Percentiles rank a stretch among this genome's conserved stretches.
phyloP scores from a whole-genome alignment of 1,140 invertebrate genomes.

The Atopsyche davidsoni region DNA sequence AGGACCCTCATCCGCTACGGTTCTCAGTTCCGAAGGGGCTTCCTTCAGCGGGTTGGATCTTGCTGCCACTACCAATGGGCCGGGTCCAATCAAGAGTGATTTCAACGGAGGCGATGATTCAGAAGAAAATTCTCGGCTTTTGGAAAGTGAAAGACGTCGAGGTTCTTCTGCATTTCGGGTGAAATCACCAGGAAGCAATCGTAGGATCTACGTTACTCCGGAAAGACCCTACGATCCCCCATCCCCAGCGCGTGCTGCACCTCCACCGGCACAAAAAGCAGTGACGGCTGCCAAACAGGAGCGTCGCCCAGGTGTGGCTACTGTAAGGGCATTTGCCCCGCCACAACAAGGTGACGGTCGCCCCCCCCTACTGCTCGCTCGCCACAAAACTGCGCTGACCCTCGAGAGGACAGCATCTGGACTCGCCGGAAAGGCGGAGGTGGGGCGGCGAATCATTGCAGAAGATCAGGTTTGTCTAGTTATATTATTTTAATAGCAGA shows the following conservation, averaged over 20 bases:
- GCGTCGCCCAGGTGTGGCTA: not conserved
- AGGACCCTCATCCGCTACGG: constrained; percentile 14
- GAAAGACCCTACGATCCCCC: no score
- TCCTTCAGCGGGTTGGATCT: constrained; percentile 13
- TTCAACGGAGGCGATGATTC: constrained; percentile 20
- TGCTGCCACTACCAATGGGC: constrained; percentile 16
- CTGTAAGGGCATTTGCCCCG: no score
- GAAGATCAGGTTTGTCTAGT: no score
- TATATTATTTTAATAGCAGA: no score
- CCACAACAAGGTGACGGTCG: no score
- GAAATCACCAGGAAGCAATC: constrained; percentile 5
- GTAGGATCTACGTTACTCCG: constrained; percentile 3
- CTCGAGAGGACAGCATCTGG: no score
- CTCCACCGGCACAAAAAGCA: constrained; percentile 7
- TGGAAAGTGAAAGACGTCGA: not conserved
- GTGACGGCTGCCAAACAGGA: not conserved
- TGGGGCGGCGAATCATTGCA: no score
- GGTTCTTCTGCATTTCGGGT: constrained; percentile 17
- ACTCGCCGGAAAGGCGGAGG: no score
- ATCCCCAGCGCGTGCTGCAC: no score
- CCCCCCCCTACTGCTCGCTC: no score
- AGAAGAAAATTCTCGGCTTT: not conserved
- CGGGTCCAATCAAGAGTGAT: no score
- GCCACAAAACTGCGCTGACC: no score
- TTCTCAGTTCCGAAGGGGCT: constrained; percentile 9